phyloP scores from a whole-genome alignment of 2,113 vertebrate genomes.

The Engraulis encrasicolus region DNA sequence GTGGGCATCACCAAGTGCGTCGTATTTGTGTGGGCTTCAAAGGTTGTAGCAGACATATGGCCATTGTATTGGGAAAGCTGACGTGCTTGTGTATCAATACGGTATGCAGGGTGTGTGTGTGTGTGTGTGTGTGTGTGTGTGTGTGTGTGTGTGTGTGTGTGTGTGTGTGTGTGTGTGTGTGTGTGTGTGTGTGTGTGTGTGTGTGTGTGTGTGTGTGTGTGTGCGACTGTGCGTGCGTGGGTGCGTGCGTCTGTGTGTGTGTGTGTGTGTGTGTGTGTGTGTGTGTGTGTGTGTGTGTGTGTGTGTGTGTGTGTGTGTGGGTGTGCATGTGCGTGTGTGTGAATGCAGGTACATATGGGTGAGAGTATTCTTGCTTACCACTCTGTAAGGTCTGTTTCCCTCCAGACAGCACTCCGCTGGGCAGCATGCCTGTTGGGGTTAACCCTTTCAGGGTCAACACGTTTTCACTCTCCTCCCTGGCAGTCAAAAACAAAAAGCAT shows the following conservation, averaged over 20 bases:
- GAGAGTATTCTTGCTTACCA: conserved; percentile 64
- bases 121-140: conserved; percentile 38
- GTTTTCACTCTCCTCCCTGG: conserved; percentile 84
- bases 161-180: neutral
- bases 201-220: conserved; percentile 11
- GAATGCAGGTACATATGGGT: neutral
- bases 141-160: conserved; percentile 20
- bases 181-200: conserved; percentile 24
- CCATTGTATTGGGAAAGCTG: neutral
- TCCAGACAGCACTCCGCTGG: conserved; percentile 80
- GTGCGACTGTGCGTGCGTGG: conserved; percentile 34
- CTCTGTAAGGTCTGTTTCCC: conserved; percentile 83
- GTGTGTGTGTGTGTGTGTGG: neutral
- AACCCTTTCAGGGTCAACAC: conserved; percentile 83
- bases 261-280: neutral
- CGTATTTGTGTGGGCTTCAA: neutral
- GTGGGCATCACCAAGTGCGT: neutral
- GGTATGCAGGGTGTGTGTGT: too few relatives aligned
- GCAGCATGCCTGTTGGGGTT: conserved; percentile 83
- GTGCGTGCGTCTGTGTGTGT: neutral
- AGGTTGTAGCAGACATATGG: neutral
- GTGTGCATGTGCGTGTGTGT: neutral
- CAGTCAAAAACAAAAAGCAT: neutral
- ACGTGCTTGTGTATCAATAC: neutral
- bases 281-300: neutral